Conservation (phyloP, 2,113 vertebrate genomes). For the Mesoclemmys tuberculata region DNA sequence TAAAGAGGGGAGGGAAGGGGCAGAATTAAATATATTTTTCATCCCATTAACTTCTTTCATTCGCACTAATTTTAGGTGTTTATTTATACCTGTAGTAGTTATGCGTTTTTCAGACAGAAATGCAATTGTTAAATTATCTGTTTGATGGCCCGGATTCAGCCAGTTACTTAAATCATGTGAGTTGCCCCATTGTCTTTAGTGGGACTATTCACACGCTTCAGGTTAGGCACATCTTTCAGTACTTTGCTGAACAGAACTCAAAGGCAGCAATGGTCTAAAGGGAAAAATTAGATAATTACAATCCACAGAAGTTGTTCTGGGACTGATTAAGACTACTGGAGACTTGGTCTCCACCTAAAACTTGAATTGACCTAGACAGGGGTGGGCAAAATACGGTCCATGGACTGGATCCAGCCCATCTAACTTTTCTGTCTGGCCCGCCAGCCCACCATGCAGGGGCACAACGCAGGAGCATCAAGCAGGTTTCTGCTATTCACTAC, state of each 20-base stretch:
- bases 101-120: constrained; percentile 47
- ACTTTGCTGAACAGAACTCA: neutral
- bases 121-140: neutral
- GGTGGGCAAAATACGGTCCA: too few species aligned
- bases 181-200: constrained; percentile 20
- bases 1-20: neutral
- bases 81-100: constrained; percentile 28
- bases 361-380: neutral
- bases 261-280: neutral
- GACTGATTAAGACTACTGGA: neutral
- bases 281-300: neutral
- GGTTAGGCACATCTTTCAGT: neutral
- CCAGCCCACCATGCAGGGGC: too few species aligned
- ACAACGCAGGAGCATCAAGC: too few species aligned
- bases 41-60: constrained; percentile 35
- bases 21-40: constrained; percentile 30
- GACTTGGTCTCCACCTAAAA: neutral
- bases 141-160: constrained; percentile 44
- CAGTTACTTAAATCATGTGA: constrained; percentile 38
- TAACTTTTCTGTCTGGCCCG: too few species aligned
- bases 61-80: constrained; percentile 32
- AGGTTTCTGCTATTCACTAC: too few species aligned
- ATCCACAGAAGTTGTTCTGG: neutral
- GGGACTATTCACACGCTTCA: neutral
- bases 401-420: too few species aligned